Evolutionary conservation across 2,888 invertebrate species (phyloP).

Genomic region (Boloria selene): DNA sequence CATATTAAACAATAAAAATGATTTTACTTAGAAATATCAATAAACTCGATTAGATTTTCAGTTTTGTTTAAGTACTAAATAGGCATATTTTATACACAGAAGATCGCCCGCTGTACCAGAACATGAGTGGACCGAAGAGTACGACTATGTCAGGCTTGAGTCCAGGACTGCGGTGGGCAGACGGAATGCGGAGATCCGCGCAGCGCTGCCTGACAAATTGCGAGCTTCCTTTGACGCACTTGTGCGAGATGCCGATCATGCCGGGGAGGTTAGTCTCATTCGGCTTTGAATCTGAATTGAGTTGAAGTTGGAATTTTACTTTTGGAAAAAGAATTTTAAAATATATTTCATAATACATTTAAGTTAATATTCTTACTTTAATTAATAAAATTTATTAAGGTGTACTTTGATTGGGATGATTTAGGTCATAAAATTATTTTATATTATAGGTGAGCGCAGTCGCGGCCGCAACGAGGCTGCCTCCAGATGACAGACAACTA

Average conservation of each 20-base stretch:
- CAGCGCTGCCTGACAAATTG: constrained; percentile 87
- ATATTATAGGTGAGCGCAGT: constrained; percentile 71
- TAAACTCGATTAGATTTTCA: background rate
- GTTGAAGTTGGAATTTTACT: too few species aligned
- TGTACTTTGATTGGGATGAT: too few species aligned
- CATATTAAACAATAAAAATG: too few species aligned
- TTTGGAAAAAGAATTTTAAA: background rate
- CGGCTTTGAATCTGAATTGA: background rate
- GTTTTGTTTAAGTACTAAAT: background rate
- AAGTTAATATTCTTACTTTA: background rate
- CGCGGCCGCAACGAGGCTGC: constrained; percentile 80
- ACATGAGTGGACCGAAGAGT: constrained; percentile 90
- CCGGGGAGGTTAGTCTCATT: constrained; percentile 67
- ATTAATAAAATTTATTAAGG: too few species aligned
- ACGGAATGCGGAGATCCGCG: constrained; percentile 88
- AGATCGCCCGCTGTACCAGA: constrained; percentile 67
- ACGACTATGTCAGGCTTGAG: constrained; percentile 94
- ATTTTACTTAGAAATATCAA: too few species aligned
- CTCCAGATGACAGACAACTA: constrained; percentile 91
- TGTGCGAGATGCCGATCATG: constrained; percentile 87
- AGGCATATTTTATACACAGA: constrained; percentile 45
- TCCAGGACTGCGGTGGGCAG: constrained; percentile 87
- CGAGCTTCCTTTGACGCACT: constrained; percentile 89
- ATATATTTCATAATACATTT: background rate
- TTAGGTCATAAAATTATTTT: background rate